Percentiles rank a stretch among this genome's conserved stretches.
Conservation (phyloP, 2,113 vertebrate genomes). For the Micromys minutus region DNA sequence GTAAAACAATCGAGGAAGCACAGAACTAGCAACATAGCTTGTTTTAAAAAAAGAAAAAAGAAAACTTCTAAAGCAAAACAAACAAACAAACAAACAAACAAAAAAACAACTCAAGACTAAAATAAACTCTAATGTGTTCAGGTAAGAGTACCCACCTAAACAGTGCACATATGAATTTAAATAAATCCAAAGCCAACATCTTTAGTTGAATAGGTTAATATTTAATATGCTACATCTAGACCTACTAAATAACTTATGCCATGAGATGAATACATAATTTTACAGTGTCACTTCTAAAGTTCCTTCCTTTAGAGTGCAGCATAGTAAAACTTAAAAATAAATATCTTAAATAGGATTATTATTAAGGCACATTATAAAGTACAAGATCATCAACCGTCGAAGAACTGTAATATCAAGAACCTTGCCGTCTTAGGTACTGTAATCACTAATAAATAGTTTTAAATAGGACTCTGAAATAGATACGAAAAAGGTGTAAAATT, state of each 20-base stretch:
- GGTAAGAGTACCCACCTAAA: constrained; percentile 91
- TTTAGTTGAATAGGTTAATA: constrained; percentile 98
- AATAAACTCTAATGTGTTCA: constrained; percentile 92
- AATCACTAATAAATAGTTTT: constrained; percentile 88
- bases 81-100: not conserved
- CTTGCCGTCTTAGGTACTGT: constrained; percentile 82
- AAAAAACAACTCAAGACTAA: constrained; percentile 69
- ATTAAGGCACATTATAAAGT: constrained; percentile 97
- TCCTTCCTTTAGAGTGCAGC: constrained; percentile 94
- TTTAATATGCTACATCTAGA: constrained; percentile 94
- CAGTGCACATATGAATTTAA: constrained; percentile 99
- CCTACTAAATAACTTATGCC: constrained; percentile 99
- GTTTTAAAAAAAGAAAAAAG: constrained; percentile 64
- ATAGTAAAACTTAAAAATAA: constrained; percentile 99
- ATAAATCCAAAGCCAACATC: constrained; percentile 97
- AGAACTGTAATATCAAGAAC: constrained; percentile 88
- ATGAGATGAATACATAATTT: constrained; percentile 99
- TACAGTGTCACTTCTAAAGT: constrained; percentile 98
- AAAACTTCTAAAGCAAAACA: no score
- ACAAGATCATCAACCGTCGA: constrained; percentile 88
- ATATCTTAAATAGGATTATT: constrained; percentile 99
- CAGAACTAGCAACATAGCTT: constrained; percentile 88
- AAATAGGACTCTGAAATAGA: constrained; percentile 89
- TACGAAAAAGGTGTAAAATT: constrained; percentile 87
- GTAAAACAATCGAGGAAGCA: constrained; percentile 86